Evolutionary conservation across 2,888 invertebrate genomes (phyloP), one percentile per base, ranked within the genome.

Genomic region (Thecophora atra): DNA sequence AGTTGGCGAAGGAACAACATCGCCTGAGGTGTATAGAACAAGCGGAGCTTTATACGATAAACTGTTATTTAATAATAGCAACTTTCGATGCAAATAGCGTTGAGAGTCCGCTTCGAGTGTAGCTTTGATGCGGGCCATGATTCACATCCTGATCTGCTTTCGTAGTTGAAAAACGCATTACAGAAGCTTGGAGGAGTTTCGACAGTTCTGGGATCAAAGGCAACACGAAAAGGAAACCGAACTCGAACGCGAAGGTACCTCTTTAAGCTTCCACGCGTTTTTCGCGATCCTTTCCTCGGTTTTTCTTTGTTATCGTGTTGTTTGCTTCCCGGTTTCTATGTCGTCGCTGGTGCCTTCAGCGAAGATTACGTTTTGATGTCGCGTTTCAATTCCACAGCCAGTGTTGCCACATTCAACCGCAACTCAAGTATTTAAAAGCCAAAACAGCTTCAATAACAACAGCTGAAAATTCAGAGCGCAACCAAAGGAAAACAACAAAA

Each of bases 121-220:
- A 17, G 15, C n/a, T 52, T 52, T 54, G n/a, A 15, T 54, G 54
- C 8, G n/a, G 8, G 54, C 19, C 17, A 54, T 54, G 6, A 44
- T 44, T 44, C 8, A 44, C 13, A 11, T 44, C 44, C n/a, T n/a
- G n/a, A n/a, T n/a, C n/a, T n/a, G n/a, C n/a, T n/a, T n/a, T n/a
- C n/a, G n/a, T n/a, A n/a, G n/a, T n/a, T n/a, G n/a, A n/a, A n/a
- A n/a, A n/a, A n/a, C n/a, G n/a, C n/a, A n/a, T n/a, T 62, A 62
- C 70, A 52, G 51, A 24, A 30, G 44, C 24, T 17, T 11, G 54
- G 28, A 58, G 58, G 28, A 58, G 58, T 58, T 70, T 70, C 63
- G 63, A 19, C 70, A 70, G 21, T 70, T 70, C 63, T 52, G 52
- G 70, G 70, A 70, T 70, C 70, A 63, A 63, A 21, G 52, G 52